Base-by-base conservation (phyloP, 2,888 invertebrate species). In the Glaucopsyche alexis region DNA sequence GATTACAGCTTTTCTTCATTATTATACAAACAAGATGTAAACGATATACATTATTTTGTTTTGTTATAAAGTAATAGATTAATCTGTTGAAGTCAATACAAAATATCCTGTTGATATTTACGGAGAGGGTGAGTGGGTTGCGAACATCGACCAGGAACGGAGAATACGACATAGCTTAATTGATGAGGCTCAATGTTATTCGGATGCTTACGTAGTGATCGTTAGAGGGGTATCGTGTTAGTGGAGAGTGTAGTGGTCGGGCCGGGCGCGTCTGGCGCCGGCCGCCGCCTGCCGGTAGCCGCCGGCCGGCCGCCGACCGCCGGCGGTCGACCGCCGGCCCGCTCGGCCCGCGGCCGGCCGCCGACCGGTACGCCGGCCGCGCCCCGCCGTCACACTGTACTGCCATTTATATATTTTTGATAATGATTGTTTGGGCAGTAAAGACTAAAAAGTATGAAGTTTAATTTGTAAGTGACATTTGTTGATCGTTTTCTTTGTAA, bases 391-490 rank as follows among this genome's bases (percentile, higher is more conserved):
- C 72, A 64, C 65, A 74, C 60, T 60, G 9, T 19, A 70, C 73
- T 73, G 73, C 75, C 76, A 75, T 74, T 73, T 73, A 74, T 74
- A 74, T 78, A 77, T 78, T 78, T 76, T 91, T 89, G 89, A 90
- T 89, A 87, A 88, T 88, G 87, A 87, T 89, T 88, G 89, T 90
- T 72, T 90, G 90, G 87, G 85, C 83, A 86, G 84, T 87, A 87
- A 87, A 88, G 83, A 86, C 72, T 83, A 85, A 87, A 89, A 87
- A 86, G 87, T 87, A 88, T 85, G 87, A 88, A 84, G 88, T 89
- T 89, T 90, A 87, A 91, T 91, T 91, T 90, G 86, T 93, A 91
- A 91, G 91, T 89, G 88, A 87, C 88, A 88, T 89, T 90, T 91
- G 90, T 91, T 92, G 90, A 90, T 89, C 87, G 89, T 91, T 91